phyloP scores from a whole-genome alignment of 2,888 invertebrate genomes.

The Polymixis lichenea region DNA sequence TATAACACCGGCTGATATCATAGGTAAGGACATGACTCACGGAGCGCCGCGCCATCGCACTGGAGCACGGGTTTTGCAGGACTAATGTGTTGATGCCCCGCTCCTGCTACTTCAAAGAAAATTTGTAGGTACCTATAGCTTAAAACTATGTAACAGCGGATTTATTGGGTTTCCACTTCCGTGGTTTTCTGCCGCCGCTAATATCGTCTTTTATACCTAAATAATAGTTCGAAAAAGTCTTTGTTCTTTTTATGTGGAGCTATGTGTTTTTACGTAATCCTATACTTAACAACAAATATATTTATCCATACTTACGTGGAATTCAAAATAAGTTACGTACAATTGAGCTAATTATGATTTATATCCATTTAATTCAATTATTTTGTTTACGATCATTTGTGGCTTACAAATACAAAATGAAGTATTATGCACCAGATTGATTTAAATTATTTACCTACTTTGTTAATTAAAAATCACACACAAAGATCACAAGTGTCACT shows the following conservation, averaged over 20 bases:
- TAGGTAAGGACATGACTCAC: conserved; percentile 22
- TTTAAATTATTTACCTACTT: conserved; percentile 49
- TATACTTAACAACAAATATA: background rate
- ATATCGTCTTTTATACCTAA: conserved; percentile 25
- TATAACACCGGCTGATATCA: conserved; percentile 38
- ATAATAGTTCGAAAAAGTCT: conserved; percentile 26
- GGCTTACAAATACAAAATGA: conserved; percentile 4
- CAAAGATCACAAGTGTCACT: conserved; percentile 68
- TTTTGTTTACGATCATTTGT: background rate
- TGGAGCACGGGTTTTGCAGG: conserved; percentile 45
- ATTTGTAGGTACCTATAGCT: conserved; percentile 34
- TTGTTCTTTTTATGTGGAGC: conserved; percentile 27
- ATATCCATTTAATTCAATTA: background rate
- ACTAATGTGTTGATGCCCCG: conserved; percentile 47
- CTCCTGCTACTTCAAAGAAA: conserved; percentile 48
- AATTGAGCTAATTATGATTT: background rate
- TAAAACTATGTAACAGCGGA: conserved; percentile 39
- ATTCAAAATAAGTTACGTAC: background rate
- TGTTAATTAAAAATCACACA: conserved; percentile 55
- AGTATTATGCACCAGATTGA: background rate
- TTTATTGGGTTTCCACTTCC: conserved; percentile 54
- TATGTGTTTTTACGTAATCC: conserved; percentile 3
- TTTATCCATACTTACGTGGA: background rate
- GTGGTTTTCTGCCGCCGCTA: conserved; percentile 25
- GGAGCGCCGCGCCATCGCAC: conserved; percentile 26